Percentiles rank a stretch among this genome's conserved stretches.
Evolutionary conservation across 2,113 vertebrate species (phyloP).

Genomic region (Toxotes jaculatrix): DNA sequence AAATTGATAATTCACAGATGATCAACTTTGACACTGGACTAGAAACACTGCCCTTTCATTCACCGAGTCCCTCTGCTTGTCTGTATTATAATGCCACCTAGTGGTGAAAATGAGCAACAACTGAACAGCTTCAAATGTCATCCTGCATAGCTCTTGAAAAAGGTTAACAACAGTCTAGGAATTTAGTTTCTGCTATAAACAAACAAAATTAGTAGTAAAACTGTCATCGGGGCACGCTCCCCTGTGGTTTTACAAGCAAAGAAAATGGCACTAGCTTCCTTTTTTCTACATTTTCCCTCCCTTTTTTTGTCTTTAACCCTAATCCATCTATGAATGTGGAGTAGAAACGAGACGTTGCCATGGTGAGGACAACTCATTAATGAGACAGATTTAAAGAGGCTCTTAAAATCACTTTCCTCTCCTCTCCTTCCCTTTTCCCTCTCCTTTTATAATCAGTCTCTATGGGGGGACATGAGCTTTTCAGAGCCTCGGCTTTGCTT

Average conservation of each 20-base stretch:
- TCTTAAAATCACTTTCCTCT: slow-evolving; percentile 75
- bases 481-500: slow-evolving; percentile 62
- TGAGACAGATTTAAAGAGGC: slow-evolving; percentile 67
- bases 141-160: background rate
- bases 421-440: slow-evolving; percentile 15
- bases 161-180: background rate
- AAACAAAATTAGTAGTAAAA: slow-evolving; percentile 8
- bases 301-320: slow-evolving; percentile 33
- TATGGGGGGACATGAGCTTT: slow-evolving; percentile 67
- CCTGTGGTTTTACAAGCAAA: slow-evolving; percentile 30
- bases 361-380: slow-evolving; percentile 76
- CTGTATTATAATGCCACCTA: slow-evolving; percentile 57
- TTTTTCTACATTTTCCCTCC: background rate
- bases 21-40: background rate
- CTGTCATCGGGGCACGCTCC: background rate
- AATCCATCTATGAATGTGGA: slow-evolving; percentile 44
- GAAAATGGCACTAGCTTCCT: background rate
- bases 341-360: slow-evolving; percentile 67
- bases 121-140: background rate
- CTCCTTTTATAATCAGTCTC: slow-evolving; percentile 69
- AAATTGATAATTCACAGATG: slow-evolving; percentile 11
- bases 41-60: background rate
- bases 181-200: slow-evolving; percentile 23
- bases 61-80: background rate
- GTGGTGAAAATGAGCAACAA: slow-evolving; percentile 53